Conservation (phyloP, 2,797 vertebrate species). For the Eulemur rubriventer region DNA sequence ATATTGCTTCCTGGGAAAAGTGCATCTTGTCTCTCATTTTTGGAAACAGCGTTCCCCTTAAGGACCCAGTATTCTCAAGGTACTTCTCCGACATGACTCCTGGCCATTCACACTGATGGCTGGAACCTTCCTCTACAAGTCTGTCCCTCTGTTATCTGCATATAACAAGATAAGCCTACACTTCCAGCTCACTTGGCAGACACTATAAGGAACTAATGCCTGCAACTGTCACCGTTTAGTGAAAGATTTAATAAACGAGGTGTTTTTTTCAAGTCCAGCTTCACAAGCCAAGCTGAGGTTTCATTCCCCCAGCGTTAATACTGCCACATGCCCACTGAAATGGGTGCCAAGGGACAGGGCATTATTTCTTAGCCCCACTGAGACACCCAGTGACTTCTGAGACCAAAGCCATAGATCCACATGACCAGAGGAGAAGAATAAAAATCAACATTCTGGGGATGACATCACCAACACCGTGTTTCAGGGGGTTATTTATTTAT, state of each 20-base stretch:
- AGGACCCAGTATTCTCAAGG: not conserved
- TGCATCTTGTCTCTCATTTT: rapidly evolving
- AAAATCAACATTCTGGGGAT: constrained; percentile 64
- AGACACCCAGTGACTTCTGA: constrained; percentile 52
- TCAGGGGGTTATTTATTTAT: constrained; percentile 79
- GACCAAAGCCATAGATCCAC: constrained; percentile 3
- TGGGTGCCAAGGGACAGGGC: constrained; percentile 34
- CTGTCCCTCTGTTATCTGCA: constrained; percentile 22
- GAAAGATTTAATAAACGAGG: constrained; percentile 14
- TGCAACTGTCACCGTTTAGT: constrained; percentile 65
- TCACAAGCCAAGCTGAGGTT: constrained; percentile 50
- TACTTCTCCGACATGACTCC: not conserved
- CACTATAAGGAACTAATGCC: constrained; percentile 62
- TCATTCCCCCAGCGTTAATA: not conserved
- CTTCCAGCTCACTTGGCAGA: constrained; percentile 79
- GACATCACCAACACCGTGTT: constrained; percentile 60
- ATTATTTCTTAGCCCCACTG: not conserved
- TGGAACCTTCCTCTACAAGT: constrained; percentile 66
- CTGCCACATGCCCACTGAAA: constrained; percentile 20
- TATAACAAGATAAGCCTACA: constrained; percentile 57
- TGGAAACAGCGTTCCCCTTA: not conserved
- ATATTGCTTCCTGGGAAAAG: not conserved
- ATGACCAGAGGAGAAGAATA: constrained; percentile 60
- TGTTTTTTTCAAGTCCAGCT: constrained; percentile 72
- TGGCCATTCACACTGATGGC: constrained; percentile 16